These are phyloP conservation scores for Siniperca knerii DNA, from an alignment of 2,113 vertebrate species.

Conservation along the genomic window DNA sequence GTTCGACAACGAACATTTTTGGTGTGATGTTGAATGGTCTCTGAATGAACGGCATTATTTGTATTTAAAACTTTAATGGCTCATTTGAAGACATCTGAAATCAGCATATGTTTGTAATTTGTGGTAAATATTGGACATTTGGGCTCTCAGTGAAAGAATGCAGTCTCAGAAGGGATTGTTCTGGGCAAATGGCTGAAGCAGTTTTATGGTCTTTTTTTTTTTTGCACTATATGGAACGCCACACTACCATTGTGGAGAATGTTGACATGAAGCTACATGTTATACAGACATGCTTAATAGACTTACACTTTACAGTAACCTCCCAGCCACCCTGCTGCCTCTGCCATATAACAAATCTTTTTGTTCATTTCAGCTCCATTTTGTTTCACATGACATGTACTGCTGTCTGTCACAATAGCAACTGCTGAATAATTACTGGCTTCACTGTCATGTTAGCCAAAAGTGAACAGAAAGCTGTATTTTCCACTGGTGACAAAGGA, in stretches of 20 bases:
- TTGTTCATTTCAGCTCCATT: background rate
- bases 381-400: background rate
- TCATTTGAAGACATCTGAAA: background rate
- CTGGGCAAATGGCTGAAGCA: background rate
- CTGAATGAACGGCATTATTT: background rate
- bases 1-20: background rate
- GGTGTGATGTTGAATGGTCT: too few relatives aligned
- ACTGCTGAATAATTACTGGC: conserved; percentile 4
- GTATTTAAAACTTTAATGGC: background rate
- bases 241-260: background rate
- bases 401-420: background rate
- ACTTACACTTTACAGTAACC: background rate
- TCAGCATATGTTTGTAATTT: background rate
- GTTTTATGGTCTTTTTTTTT: background rate
- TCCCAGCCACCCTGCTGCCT: background rate
- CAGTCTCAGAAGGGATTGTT: background rate
- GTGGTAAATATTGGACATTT: too few relatives aligned
- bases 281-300: background rate
- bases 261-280: background rate
- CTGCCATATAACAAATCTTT: background rate
- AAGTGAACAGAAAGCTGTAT: conserved; percentile 14
- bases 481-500: background rate
- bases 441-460: background rate
- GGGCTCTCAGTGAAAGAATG: background rate
- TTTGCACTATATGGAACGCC: background rate